Base-by-base conservation (phyloP, 2,113 vertebrate genomes). In the Oenanthe oenanthe region DNA sequence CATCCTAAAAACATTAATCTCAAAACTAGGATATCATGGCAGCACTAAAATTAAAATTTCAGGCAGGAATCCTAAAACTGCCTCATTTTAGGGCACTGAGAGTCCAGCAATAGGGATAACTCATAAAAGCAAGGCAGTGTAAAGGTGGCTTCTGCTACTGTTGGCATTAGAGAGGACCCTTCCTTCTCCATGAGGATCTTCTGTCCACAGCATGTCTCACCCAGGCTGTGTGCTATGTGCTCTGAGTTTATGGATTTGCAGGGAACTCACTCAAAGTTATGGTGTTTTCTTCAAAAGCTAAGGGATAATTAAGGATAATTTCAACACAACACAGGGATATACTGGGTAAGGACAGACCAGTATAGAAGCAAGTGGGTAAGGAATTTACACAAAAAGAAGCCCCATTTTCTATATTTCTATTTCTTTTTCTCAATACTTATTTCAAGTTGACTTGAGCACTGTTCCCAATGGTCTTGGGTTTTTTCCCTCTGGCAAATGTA, bases 201-300 rank as follows among this genome's bases (percentile, higher is more conserved):
- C 26, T 75, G 31, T 40, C 32, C 1, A 0, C 43, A 53, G 22
- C 42, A n/a, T 1, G 4, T 18, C 48, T 83, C 25, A 4, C 29
- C 71, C 47, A 26, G 42, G 20, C 28, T 0, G 0, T 2, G 8
- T 60, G 54, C 47, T 56, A 13, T 43, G 25, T 6, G 12, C 48
- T 62, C 50, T 17, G 32, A 19, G 2, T 77, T 73, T 45, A 42
- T n/a, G 34, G 31, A 73, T 87, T 68, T 77, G 76, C 42, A 70
- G n/a, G 40, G 53, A 53, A 65, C 79, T 85, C 57, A 6, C 54
- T 84, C 38, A n/a, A 31, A 66, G 42, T 78, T 15, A 7, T 8
- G 43, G 24, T 5, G 2, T 36, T 85, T 82, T 71, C 48, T 85
- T 65, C 51, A 51, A 42, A 86, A 75, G 48, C 32, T n/a, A 43